Conservation (phyloP, 2,797 vertebrate genomes). For the Enteromius paludinosus region DNA sequence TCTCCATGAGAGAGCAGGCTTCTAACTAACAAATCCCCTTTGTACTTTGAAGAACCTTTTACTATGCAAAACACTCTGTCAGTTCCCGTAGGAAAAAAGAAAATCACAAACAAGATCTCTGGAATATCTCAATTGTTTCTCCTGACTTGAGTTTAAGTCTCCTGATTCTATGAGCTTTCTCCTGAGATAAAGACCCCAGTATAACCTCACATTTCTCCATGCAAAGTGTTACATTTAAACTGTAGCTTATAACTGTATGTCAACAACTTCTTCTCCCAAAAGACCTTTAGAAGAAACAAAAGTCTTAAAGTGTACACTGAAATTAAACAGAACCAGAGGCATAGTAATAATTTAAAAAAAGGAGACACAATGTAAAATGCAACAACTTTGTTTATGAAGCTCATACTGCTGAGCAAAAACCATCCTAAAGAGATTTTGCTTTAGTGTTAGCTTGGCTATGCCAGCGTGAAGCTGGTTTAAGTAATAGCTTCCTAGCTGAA, state of each 20-base stretch:
- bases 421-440: neutral
- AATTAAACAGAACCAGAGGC: neutral
- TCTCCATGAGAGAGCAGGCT: conserved; percentile 16
- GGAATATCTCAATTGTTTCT: conserved; percentile 38
- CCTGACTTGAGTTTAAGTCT: neutral
- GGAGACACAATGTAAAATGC: neutral
- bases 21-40: conserved; percentile 37
- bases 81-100: conserved; percentile 6
- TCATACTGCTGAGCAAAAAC: neutral
- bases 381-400: neutral
- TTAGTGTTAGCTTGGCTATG: neutral
- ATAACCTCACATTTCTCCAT: neutral
- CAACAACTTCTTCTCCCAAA: neutral
- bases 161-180: neutral
- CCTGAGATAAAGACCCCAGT: neutral
- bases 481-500: neutral
- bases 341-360: neutral
- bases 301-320: neutral
- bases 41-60: conserved; percentile 28
- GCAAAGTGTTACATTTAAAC: neutral
- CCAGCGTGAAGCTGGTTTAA: neutral
- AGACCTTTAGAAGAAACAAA: neutral
- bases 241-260: neutral
- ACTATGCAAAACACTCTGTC: conserved; percentile 41
- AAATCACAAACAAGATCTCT: conserved; percentile 33